phyloP scores from a whole-genome alignment of 2,888 invertebrate species.

The Gastrophysa polygoni region DNA sequence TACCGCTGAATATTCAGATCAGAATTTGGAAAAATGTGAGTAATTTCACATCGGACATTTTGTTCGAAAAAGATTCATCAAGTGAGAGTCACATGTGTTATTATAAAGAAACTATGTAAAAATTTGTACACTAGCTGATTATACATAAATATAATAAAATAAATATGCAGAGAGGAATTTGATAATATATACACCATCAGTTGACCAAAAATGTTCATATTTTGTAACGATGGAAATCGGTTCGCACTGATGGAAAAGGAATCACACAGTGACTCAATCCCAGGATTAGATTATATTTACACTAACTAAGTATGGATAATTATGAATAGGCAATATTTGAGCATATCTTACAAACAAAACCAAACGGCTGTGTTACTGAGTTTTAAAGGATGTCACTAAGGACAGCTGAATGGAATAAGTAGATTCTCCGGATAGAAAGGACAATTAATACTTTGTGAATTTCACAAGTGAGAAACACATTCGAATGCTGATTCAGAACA shows the following conservation, averaged over 20 bases:
- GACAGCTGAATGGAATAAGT: too few species aligned
- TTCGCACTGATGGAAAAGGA: conserved; percentile 50
- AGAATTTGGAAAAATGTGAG: too few species aligned
- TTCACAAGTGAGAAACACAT: too few species aligned
- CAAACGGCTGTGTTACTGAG: conserved; percentile 18
- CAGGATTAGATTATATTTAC: conserved; percentile 33
- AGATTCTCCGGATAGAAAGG: too few species aligned
- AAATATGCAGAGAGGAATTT: conserved; percentile 23
- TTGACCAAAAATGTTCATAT: too few species aligned
- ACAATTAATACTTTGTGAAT: too few species aligned
- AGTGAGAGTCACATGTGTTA: too few species aligned
- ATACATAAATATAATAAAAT: conserved; percentile 22
- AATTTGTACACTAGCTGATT: conserved; percentile 21
- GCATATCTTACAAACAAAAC: conserved; percentile 32
- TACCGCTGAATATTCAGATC: too few species aligned
- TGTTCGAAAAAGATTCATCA: too few species aligned
- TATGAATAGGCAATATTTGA: conserved; percentile 31
- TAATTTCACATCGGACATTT: too few species aligned
- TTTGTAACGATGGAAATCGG: conserved; percentile 40
- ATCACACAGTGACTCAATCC: conserved; percentile 52
- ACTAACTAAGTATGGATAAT: conserved; percentile 21
- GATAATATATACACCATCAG: conserved; percentile 27
- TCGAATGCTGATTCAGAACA: too few species aligned
- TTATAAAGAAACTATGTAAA: conserved; percentile 4
- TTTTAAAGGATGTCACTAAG: too few species aligned